Evolutionary conservation across 64 coral and sea anemone genomes (phyloP), one percentile per base, ranked within the genome.

Genomic region (Porites australiensis): DNA sequence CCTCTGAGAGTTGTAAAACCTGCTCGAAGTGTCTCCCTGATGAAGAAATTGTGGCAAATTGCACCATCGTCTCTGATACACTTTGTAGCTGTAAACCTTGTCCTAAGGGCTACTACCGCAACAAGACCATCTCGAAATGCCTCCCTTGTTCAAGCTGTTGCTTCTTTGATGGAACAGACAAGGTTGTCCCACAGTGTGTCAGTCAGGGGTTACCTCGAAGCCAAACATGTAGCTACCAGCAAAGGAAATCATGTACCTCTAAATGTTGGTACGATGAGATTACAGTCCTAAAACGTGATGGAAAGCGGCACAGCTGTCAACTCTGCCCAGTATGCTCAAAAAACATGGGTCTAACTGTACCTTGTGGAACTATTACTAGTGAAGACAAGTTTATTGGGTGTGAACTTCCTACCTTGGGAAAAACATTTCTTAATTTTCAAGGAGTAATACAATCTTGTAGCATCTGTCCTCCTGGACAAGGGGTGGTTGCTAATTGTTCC

Each of bases 81-180:
- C 79, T 0, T 18, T 82, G 79, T 63, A 65, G 57, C 22, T 89
- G 72, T 8, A 77, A 64, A 44, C 50, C 50, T 18, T 90, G 88
- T 16, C 8, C 88, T 15, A 10, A 12, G 3, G 77, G 76, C 13
- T 81, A 54, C 72, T 90, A 90, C 65, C 54, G 50, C 12, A 67
- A 58, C 5, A 3, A 59, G 54, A 72, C 13, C 13, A 16, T 64
- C 10, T 70, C n/a, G 0, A 10, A 15, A 13, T 90, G 88, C 15
- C 50, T 90, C 0, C 88, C 88, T 54, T 90, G 88, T 52, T 82
- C 76, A 8, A 50, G 21, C 15, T 90, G 88, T 49, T 89, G 87
- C 54, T 44, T 37, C 27, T 37, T 47, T 0, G 52, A 82, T 70
- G 52, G 23, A 13, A 48, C 58, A 0, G 64, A 82, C 18, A 65